Conservation (phyloP, 2,113 vertebrate species). For the Aldabrachelys gigantea region DNA sequence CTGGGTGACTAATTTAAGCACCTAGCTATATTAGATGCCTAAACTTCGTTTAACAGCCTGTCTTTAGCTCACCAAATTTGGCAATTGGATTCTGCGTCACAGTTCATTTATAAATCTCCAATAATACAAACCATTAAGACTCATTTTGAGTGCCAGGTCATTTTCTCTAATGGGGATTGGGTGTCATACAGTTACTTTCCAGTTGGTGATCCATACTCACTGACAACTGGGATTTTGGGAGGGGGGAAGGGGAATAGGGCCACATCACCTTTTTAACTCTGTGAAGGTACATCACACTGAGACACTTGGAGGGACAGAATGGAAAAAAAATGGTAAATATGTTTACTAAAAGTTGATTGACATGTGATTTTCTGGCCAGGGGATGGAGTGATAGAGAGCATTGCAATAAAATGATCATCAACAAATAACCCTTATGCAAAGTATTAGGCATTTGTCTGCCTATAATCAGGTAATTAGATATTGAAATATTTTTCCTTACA, state of each 20-base stretch:
- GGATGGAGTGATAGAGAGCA: not conserved
- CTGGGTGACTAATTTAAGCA: not conserved
- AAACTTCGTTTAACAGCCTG: not conserved
- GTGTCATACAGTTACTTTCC: not conserved
- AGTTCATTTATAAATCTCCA: not conserved
- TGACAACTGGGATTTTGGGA: not conserved
- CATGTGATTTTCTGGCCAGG: not conserved
- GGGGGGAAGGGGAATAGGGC: not conserved
- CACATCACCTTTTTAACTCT: not conserved
- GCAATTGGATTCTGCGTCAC: not conserved
- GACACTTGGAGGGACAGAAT: not conserved
- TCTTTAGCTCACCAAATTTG: not conserved
- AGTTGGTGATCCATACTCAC: not conserved
- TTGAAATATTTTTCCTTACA: not conserved
- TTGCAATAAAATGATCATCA: not conserved
- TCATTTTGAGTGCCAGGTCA: not conserved
- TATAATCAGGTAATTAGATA: not conserved
- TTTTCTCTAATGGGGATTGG: not conserved
- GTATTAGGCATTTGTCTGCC: not conserved
- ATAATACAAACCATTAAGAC: not conserved
- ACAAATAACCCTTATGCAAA: not conserved
- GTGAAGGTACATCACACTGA: not conserved
- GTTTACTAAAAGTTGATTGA: not conserved
- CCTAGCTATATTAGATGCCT: not conserved
- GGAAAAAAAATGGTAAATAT: not conserved